Percentiles rank a stretch among this genome's conserved stretches.
phyloP scores from a whole-genome alignment of 2,113 vertebrate species.

The Tragelaphus strepsiceros region DNA sequence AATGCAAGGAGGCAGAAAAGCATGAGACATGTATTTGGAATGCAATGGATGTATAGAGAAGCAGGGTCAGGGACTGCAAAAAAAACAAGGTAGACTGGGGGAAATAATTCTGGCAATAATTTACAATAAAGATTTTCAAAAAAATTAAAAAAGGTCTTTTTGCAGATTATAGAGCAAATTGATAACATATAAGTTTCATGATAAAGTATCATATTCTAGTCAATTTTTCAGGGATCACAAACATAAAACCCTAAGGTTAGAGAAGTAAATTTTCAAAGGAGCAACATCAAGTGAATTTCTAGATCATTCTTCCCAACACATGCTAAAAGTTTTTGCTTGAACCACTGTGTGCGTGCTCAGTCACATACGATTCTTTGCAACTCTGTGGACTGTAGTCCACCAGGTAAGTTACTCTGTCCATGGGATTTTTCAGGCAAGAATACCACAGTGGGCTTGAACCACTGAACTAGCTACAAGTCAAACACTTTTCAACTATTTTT shows the following conservation, averaged over 20 bases:
- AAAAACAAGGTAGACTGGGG: neutral
- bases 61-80: neutral
- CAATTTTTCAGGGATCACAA: neutral
- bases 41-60: neutral
- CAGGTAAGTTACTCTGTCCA: neutral
- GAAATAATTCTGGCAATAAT: neutral
- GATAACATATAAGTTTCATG: neutral
- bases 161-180: neutral
- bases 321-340: neutral
- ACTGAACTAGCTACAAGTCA: neutral
- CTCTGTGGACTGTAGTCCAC: neutral
- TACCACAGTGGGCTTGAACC: neutral
- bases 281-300: neutral
- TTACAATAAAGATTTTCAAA: neutral
- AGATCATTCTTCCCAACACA: neutral
- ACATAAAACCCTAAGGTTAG: neutral
- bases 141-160: neutral
- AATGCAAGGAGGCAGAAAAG: neutral
- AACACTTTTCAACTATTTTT: neutral
- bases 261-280: neutral
- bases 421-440: neutral
- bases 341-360: neutral
- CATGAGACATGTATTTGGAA: neutral
- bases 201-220: neutral
- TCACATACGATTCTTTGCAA: neutral